Percentiles rank a stretch among this genome's conserved stretches.
phyloP scores from a whole-genome alignment of 2,113 vertebrate genomes.

The Chionodraco myersi region DNA sequence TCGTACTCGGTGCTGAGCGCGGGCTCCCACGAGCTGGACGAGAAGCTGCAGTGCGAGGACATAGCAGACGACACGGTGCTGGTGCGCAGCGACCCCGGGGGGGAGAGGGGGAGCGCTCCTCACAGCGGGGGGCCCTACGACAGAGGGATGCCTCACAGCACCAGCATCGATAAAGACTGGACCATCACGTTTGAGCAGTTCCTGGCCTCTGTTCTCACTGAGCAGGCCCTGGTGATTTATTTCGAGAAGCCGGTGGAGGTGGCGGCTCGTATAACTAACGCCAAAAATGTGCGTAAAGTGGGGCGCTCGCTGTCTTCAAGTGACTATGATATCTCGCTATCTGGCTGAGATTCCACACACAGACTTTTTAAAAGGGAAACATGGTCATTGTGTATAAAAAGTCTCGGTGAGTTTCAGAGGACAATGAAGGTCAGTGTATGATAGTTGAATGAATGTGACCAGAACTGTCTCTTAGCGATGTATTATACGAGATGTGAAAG shows the following conservation, averaged over 20 bases:
- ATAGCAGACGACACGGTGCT: slow-evolving; percentile 94
- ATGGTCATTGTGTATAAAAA: not conserved
- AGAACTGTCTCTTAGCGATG: slow-evolving; percentile 57
- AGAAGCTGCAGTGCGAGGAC: slow-evolving; percentile 97
- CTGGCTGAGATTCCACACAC: slow-evolving; percentile 82
- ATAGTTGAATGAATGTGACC: slow-evolving; percentile 60
- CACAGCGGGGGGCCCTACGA: slow-evolving; percentile 37
- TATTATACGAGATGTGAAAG: slow-evolving; percentile 73
- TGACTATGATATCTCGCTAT: slow-evolving; percentile 96
- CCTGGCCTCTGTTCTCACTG: slow-evolving; percentile 94
- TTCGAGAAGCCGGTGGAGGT: slow-evolving; percentile 96
- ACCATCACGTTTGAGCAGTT: slow-evolving; percentile 98
- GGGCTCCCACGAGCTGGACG: slow-evolving; percentile 93
- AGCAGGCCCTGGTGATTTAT: slow-evolving; percentile 93
- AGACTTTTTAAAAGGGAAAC: slow-evolving; percentile 51
- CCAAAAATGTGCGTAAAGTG: slow-evolving; percentile 91
- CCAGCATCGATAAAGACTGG: slow-evolving; percentile 95
- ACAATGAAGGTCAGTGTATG: slow-evolving; percentile 39
- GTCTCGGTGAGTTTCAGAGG: slow-evolving; percentile 52
- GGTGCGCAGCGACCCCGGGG: slow-evolving; percentile 81
- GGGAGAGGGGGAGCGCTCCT: slow-evolving; percentile 18
- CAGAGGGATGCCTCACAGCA: slow-evolving; percentile 84
- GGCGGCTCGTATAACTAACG: slow-evolving; percentile 90
- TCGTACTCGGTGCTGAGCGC: slow-evolving; percentile 97
- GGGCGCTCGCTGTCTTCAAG: slow-evolving; percentile 88